Conservation (phyloP, 1,140 invertebrate species). For the Aphaenogaster rudis region DNA sequence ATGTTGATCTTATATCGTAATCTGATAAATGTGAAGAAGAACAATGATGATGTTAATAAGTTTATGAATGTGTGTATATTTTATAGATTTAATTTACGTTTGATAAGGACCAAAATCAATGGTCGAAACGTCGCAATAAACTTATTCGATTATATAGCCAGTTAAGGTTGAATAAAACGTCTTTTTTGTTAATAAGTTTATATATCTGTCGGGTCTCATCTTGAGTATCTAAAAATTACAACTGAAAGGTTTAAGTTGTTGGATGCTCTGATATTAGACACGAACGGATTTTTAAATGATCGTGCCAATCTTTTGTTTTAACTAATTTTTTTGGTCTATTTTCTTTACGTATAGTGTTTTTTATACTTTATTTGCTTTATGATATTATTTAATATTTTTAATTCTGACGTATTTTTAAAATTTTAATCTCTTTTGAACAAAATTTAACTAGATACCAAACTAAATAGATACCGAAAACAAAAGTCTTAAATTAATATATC, state of each 20-base stretch:
- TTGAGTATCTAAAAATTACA: background rate
- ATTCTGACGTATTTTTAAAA: background rate
- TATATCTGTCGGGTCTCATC: background rate
- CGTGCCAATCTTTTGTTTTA: background rate
- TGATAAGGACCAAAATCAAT: too few species aligned
- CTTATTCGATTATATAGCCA: too few species aligned
- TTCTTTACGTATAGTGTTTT: background rate
- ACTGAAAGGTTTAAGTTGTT: background rate
- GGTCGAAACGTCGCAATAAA: too few species aligned
- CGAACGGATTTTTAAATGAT: background rate
- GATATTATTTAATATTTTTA: conserved; percentile 4
- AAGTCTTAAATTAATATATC: background rate
- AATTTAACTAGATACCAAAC: background rate
- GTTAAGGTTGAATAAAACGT: too few species aligned
- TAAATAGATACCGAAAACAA: too few species aligned
- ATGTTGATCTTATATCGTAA: background rate
- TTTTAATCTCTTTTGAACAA: background rate
- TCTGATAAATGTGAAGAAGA: background rate
- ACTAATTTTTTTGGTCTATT: background rate
- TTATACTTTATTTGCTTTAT: background rate
- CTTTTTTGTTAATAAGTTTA: background rate
- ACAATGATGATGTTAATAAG: background rate
- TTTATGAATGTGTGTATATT: background rate
- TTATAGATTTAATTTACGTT: too few species aligned
- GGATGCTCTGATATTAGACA: background rate